These are phyloP conservation scores for Lepus oiostolus DNA, from an alignment of 2,797 vertebrate species.

Conservation along the genomic window DNA sequence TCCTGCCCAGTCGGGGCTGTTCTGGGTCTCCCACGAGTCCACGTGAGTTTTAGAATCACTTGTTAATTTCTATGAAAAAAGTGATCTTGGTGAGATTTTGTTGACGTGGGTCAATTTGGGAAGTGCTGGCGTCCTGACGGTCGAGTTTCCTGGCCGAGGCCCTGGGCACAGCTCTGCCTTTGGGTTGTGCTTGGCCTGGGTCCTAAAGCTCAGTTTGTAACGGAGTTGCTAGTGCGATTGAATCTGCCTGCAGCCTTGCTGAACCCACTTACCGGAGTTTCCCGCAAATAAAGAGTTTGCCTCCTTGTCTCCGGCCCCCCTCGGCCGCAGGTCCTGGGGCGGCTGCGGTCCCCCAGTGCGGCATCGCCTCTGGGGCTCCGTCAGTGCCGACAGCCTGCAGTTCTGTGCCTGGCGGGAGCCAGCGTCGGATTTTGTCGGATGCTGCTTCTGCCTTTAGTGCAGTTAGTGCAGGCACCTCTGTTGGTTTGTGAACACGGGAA, in stretches of 20 bases:
- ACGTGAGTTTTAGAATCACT: neutral
- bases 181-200: no score
- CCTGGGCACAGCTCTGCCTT: rapidly evolving
- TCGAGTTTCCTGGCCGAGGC: rapidly evolving
- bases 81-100: neutral
- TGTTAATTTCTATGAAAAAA: neutral
- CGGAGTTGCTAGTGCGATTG: rapidly evolving
- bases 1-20: neutral
- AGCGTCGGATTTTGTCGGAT: neutral
- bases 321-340: no score
- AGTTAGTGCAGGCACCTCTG: neutral
- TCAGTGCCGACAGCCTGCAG: no score
- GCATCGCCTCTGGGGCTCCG: no score
- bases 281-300: no score
- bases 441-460: no score
- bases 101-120: neutral
- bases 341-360: no score
- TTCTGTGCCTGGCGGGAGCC: no score
- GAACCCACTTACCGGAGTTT: neutral
- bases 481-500: neutral
- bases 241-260: neutral
- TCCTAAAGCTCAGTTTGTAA: neutral
- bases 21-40: neutral
- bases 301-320: no score
- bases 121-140: neutral